Evolutionary conservation across 2,797 vertebrate genomes (phyloP), one percentile per base, ranked within the genome.

Genomic region (Natrix natrix): DNA sequence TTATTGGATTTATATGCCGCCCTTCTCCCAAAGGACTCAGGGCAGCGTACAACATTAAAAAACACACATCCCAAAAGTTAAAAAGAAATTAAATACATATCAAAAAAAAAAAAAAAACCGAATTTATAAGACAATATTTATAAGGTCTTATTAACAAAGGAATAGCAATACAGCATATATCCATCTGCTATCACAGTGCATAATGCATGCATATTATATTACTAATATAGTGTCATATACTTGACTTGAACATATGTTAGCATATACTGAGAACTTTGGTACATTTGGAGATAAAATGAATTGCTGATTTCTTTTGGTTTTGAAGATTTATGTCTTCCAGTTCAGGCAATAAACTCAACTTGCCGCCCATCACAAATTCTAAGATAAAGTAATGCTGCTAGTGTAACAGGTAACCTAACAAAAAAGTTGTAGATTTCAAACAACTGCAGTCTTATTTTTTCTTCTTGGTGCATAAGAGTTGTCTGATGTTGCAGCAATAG

Each of bases 401-500:
- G 61, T 83, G 4, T 61, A 26, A 22, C 43, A 14, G 20, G 26
- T 28, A 48, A 83, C 14, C 2, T 88, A 56, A 54, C 86, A 86
- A n/a, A 43, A 43, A 26, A 91, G 89, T 74, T 59, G 32, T 91
- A 66, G 13, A 60, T 59, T 74, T 74, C 37, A 91, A 26, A 59
- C 48, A 56, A 55, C 20, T 86, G 20, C 12, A 61, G 10, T 37
- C 57, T 57, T 0, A 0, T 91, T 32, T 5, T 5, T 54, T 56
- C 20, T n/a, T 54, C 59, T 32, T 32, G 11, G 7, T 32, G 5
- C 88, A 57, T 92, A 91, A 93, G 61, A n/a, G 92, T 92, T 95
- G 48, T 32, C 4, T 94, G 83, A 95, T 93, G 55, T 93, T 91
- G 93, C 95, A 93, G 94, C 93, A 94, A 94, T 94, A 95, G 95